phyloP scores from a whole-genome alignment of 2,888 invertebrate genomes.

The Alsophila aescularia region DNA sequence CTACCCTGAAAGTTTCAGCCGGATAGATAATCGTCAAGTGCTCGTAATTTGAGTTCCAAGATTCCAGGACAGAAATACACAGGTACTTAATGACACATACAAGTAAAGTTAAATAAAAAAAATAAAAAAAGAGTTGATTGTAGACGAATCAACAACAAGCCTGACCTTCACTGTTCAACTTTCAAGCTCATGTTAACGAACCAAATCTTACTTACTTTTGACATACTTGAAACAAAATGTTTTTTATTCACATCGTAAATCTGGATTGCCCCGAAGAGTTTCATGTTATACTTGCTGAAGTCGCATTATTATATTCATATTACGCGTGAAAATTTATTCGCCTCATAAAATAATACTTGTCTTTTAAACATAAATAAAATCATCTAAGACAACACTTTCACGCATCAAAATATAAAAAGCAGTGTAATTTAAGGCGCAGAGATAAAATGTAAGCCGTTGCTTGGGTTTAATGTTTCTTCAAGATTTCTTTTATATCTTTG shows the following conservation, averaged over 20 bases:
- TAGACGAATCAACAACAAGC: no score
- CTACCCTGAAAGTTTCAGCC: no score
- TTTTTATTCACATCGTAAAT: conserved; percentile 15
- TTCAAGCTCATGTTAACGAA: background rate
- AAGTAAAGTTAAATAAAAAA: no score
- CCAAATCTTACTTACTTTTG: conserved; percentile 2
- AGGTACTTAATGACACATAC: no score
- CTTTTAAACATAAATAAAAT: conserved; percentile 5
- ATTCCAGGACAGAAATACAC: no score
- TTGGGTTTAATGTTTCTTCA: background rate
- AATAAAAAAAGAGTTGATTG: no score
- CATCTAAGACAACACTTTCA: background rate
- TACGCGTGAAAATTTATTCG: conserved; percentile 9
- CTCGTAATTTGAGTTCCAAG: no score
- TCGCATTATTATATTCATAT: conserved; percentile 1
- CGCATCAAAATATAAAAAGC: conserved; percentile 1
- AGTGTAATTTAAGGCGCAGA: background rate
- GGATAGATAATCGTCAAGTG: no score
- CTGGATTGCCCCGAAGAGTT: conserved; percentile 11
- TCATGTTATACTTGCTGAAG: conserved; percentile 6
- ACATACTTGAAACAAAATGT: background rate
- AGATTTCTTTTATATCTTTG: background rate
- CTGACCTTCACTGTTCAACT: background rate
- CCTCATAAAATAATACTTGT: conserved; percentile 7
- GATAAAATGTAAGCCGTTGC: background rate